These are phyloP conservation scores for Percopsis omiscomaycus DNA, from an alignment of 2,797 vertebrate genomes.

Conservation along the genomic window DNA sequence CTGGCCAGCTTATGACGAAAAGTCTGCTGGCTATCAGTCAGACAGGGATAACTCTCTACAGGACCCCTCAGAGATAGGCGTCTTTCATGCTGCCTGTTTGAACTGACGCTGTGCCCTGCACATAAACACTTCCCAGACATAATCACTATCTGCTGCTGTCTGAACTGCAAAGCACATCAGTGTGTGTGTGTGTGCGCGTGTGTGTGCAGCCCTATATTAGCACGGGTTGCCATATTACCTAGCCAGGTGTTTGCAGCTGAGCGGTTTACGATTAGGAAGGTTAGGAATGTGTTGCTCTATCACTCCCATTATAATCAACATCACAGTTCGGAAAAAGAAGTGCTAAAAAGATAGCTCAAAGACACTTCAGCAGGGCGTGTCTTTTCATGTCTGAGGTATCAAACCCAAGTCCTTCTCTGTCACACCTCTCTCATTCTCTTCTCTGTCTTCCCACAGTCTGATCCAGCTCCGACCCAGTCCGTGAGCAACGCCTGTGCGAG, in stretches of 20 bases:
- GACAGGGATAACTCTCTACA: slow-evolving; percentile 21
- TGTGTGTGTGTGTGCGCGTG: slow-evolving; percentile 10
- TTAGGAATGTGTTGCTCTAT: slow-evolving; percentile 65
- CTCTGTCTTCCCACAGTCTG: slow-evolving; percentile 36
- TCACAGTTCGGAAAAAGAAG: neutral
- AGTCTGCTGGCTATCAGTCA: slow-evolving; percentile 26
- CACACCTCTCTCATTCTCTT: neutral
- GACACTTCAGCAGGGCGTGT: neutral
- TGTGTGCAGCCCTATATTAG: slow-evolving; percentile 39
- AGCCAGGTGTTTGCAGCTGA: slow-evolving; percentile 67
- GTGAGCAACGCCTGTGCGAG: neutral
- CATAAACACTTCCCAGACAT: slow-evolving; percentile 39
- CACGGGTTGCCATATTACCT: slow-evolving; percentile 26
- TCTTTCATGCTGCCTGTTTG: slow-evolving; percentile 27
- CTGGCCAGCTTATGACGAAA: slow-evolving; percentile 28
- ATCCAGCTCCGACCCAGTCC: slow-evolving; percentile 20
- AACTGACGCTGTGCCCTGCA: slow-evolving; percentile 30
- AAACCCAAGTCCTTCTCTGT: neutral
- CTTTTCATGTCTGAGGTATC: slow-evolving; percentile 1
- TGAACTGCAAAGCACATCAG: slow-evolving; percentile 26
- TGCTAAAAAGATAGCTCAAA: neutral
- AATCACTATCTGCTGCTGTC: slow-evolving; percentile 29
- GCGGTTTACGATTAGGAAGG: slow-evolving; percentile 59
- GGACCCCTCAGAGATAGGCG: slow-evolving; percentile 19
- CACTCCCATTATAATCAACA: slow-evolving; percentile 12